Evolutionary conservation across 1,140 invertebrate genomes (phyloP), one percentile per base, ranked within the genome.

Genomic region (Leptopilina clavipes): DNA sequence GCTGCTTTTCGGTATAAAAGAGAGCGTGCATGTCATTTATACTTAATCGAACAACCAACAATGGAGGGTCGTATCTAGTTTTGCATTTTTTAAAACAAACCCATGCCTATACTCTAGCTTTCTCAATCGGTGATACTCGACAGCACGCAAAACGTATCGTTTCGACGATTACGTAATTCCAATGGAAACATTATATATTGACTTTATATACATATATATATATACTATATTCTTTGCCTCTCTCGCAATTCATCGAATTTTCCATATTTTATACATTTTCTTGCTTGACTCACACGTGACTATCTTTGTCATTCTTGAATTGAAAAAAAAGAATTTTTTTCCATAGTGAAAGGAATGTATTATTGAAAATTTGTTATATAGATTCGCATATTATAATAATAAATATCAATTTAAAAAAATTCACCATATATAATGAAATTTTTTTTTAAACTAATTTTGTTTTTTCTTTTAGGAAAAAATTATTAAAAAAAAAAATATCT

Each of bases 81-180:
- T 77, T 82, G 80, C 77, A 82, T 82, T 81, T 81, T 81, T 81
- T 81, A 81, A 31, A 81, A 76, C 80, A 78, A 73, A 72, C n/a
- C 77, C 74, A 70, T 72, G 73, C 71, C 78, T 72, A 71, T 72
- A 71, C 72, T 76, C 77, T 79, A 79, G 74, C 78, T 81, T 77
- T 79, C 59, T 75, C 77, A 74, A 40, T 75, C 76, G 76, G 74
- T 40, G 70, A 17, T 72, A 45, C 71, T 76, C 71, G 78, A 76
- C 25, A 70, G 76, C 81, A 82, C 81, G 76, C 81, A 75, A 82
- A 80, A 78, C 81, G 76, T 76, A 78, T 77, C 78, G 75, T 82
- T 78, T 78, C 75, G 76, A 78, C 78, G 76, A 82, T 82, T 82
- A 79, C 76, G 81, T 78, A 83, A 83, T 79, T 79, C 76, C 76